phyloP scores from a whole-genome alignment of 2,113 vertebrate genomes.

The Sphaerodactylus townsendi region DNA sequence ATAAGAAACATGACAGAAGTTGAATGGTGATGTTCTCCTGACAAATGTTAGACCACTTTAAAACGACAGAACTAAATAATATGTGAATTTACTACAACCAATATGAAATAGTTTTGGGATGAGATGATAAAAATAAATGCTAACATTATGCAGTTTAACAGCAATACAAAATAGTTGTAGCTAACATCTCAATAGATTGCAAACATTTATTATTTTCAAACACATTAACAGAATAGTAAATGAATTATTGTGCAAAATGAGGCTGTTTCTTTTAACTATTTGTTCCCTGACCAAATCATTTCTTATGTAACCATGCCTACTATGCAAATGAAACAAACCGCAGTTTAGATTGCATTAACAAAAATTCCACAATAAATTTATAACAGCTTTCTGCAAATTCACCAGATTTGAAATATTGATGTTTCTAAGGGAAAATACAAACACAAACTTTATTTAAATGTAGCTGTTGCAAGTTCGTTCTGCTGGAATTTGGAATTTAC shows the following conservation, averaged over 20 bases:
- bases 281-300: too few relatives aligned
- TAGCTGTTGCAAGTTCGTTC: too few relatives aligned
- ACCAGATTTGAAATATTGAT: slow-evolving; percentile 7
- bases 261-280: slow-evolving; percentile 1
- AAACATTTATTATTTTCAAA: slow-evolving; percentile 29
- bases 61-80: slow-evolving; percentile 72
- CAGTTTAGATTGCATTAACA: neutral
- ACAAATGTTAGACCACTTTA: slow-evolving; percentile 72
- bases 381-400: neutral
- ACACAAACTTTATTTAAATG: too few relatives aligned
- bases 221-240: slow-evolving; percentile 9
- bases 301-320: too few relatives aligned
- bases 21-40: slow-evolving; percentile 50
- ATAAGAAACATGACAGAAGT: slow-evolving; percentile 62
- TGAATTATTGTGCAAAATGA: neutral
- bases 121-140: slow-evolving; percentile 56
- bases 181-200: neutral
- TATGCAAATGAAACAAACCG: neutral
- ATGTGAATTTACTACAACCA: slow-evolving; percentile 26
- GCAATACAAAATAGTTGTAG: slow-evolving; percentile 42
- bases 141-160: slow-evolving; percentile 48
- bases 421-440: neutral
- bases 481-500: too few relatives aligned
- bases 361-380: neutral
- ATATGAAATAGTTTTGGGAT: slow-evolving; percentile 47